Percentiles rank a stretch among this genome's conserved stretches.
Conservation (phyloP, 2,797 vertebrate species). For the Pipistrellus pipistrellus region DNA sequence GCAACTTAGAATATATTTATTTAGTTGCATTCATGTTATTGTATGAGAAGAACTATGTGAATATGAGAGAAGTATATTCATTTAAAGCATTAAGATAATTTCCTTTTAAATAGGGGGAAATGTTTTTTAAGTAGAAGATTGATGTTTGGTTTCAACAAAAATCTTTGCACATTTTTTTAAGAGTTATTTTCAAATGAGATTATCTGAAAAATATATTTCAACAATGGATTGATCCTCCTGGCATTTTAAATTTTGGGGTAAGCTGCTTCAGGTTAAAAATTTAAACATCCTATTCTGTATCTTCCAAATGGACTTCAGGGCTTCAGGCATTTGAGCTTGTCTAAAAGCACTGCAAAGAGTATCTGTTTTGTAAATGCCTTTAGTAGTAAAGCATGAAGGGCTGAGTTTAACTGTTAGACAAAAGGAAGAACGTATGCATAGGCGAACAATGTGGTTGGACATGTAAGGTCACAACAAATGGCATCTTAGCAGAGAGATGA, state of each 20-base stretch:
- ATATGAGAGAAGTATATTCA: background rate
- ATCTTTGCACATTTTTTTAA: slow-evolving; percentile 65
- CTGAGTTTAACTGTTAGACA: slow-evolving; percentile 71
- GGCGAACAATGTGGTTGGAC: slow-evolving; percentile 48
- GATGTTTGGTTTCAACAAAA: slow-evolving; percentile 67
- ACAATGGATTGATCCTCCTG: slow-evolving; percentile 79
- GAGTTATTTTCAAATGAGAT: slow-evolving; percentile 68
- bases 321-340: slow-evolving; percentile 84
- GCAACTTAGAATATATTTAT: background rate
- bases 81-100: background rate
- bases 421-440: slow-evolving; percentile 70
- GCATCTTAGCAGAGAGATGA: slow-evolving; percentile 15
- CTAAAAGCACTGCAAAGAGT: slow-evolving; percentile 76
- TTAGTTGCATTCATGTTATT: background rate
- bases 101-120: slow-evolving; percentile 19
- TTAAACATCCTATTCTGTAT: slow-evolving; percentile 80
- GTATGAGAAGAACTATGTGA: background rate
- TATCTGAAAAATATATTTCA: slow-evolving; percentile 80
- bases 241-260: slow-evolving; percentile 81
- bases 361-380: slow-evolving; percentile 84
- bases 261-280: slow-evolving; percentile 84
- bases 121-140: slow-evolving; percentile 24
- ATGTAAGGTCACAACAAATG: slow-evolving; percentile 57
- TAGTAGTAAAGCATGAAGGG: slow-evolving; percentile 38
- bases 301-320: slow-evolving; percentile 82